Evolutionary conservation across 2,113 vertebrate genomes (phyloP), one percentile per base, ranked within the genome.

Genomic region (Parus major): DNA sequence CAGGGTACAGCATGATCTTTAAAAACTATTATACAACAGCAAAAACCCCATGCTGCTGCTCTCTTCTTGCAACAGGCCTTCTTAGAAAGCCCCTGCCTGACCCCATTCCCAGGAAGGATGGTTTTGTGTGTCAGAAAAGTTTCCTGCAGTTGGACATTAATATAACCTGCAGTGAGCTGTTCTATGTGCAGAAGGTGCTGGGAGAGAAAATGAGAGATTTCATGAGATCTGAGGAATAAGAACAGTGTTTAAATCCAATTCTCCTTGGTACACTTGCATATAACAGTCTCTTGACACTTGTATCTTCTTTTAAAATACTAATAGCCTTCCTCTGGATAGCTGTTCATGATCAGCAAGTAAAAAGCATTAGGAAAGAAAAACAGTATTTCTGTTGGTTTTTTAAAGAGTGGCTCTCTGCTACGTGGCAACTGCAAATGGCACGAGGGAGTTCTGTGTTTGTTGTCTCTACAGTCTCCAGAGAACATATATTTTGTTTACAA

Each of bases 401-500:
- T 79, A 66, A 82, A 52, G 55, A 78, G 86, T 50, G 42, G 7
- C 73, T 94, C 61, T 93, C 31, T 57, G 53, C 82, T 49, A 64
- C 6, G 5, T 36, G 41, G 84, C 66, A 76, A 92, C 91, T 91
- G 87, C 63, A 96, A 95, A 95, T 85, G 91, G 93, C 84, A 76
- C 0, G 17, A 82, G 73, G 75, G 78, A 95, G 63, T 80, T 92
- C 60, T 79, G 20, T 77, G 75, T 90, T 95, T 95, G 90, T 94
- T 95, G 82, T 90, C 63, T 87, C 81, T 49, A 49, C 89, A 92
- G 83, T 72, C 82, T 91, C 73, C 63, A 69, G 95, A 97, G 89
- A 87, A 90, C 36, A 72, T 73, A 50, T 25, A 91, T 91, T 95
- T 92, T 95, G 93, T 94, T 95, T 94, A 92, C 63, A 85, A 94